Evolutionary conservation across 2,797 vertebrate species (phyloP), one percentile per base, ranked within the genome.

Genomic region (Chrosomus eos): DNA sequence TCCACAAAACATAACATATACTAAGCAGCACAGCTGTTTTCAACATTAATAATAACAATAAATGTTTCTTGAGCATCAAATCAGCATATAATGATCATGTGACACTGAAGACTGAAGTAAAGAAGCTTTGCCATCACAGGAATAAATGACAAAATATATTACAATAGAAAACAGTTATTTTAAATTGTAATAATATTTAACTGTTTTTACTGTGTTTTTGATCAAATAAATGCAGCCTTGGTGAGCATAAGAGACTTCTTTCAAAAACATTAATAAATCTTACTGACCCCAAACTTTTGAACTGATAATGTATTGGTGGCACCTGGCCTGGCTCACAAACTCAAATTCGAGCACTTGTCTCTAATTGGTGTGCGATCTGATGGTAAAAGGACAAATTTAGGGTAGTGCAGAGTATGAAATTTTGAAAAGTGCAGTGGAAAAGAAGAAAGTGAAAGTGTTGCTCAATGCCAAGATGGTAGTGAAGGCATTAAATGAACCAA

Each of bases 401-500:
- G 3, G 6, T 19, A 14, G 55, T 19, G 38, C 9, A 21, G 9
- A 43, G 5, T 43, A 10, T 40, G 31, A 83, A 28, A 21, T 31
- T 71, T 40, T 84, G 36, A 60, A 70, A 67, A 10, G 36, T 36
- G 13, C 71, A 58, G 62, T 82, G 40, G 51, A 58, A 80, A 19
- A 71, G 8, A 51, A 67, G 13, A 62, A 67, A 77, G n/a, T 31
- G 10, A 71, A 55, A 81, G 26, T 62, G 31, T 70, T 78, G 74
- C 58, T 76, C 3, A 70, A 64, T 31, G 53, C 48, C 80, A 23
- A 73, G 80, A 74, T 89, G 68, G 78, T 80, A 51, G 82, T 81
- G 77, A 76, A 80, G 72, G 72, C 67, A 83, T 75, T 81, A 78
- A 81, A 87, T 79, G 14, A 72, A 60, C 18, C 72, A 67, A 76